These are phyloP conservation scores for Cossypha caffra DNA, from an alignment of 2,797 vertebrate genomes.

Conservation along the genomic window DNA sequence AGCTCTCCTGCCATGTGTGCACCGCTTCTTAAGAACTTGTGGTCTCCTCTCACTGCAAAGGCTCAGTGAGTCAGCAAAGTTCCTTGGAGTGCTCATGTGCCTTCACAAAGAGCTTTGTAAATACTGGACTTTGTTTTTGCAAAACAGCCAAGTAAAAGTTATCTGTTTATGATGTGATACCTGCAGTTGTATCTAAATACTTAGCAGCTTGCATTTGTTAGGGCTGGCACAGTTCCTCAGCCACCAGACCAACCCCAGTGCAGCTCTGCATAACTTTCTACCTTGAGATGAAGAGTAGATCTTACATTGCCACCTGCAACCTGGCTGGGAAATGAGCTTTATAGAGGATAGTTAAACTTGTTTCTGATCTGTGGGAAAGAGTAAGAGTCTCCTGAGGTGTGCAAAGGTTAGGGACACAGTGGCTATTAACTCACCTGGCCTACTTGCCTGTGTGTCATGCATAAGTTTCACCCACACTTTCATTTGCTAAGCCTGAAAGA, in stretches of 20 bases:
- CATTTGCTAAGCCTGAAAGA: not conserved
- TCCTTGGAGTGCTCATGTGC: not conserved
- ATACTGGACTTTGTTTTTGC: not conserved
- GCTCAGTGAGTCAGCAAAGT: conserved; percentile 6
- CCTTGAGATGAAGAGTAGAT: not conserved
- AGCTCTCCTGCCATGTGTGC: fast-evolving
- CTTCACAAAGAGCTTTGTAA: conserved; percentile 1
- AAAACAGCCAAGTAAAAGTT: not conserved
- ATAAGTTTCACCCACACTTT: not conserved
- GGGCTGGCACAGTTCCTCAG: not conserved
- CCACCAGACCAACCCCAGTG: not conserved
- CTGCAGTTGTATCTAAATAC: not conserved
- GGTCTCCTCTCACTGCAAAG: not conserved
- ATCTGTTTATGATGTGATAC: not conserved
- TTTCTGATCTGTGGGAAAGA: not conserved
- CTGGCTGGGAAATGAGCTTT: not conserved
- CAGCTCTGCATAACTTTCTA: not conserved
- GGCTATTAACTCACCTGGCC: not conserved
- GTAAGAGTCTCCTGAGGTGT: not conserved
- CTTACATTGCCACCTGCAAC: not conserved
- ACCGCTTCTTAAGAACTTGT: not conserved
- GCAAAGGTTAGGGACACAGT: not conserved
- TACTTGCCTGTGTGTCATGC: not conserved
- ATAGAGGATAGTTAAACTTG: not conserved
- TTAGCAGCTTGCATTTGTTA: not conserved